A percentile compares a stretch with the other conserved stretches of the same genome.
These are phyloP conservation scores for Amniataba percoides DNA, from an alignment of 2,797 vertebrate genomes.

Conservation along the genomic window DNA sequence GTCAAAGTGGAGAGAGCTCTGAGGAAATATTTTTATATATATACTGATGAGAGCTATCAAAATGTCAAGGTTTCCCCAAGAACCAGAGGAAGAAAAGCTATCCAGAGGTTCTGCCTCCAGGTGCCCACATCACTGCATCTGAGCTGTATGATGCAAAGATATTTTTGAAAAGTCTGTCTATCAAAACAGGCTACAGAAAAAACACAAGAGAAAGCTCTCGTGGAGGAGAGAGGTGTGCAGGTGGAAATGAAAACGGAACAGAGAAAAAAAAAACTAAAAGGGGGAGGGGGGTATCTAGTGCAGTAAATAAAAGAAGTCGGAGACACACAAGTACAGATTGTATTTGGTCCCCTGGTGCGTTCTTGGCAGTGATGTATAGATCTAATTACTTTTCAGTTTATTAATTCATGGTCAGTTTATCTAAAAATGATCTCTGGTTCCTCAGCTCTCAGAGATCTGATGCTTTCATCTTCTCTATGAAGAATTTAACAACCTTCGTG, in stretches of 20 bases:
- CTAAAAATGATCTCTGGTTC: neutral
- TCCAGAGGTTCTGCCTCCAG: neutral
- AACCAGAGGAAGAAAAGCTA: constrained; percentile 3
- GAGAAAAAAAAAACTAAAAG: neutral
- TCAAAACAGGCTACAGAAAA: neutral
- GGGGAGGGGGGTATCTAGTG: neutral
- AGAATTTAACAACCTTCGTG: constrained; percentile 12
- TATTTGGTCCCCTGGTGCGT: constrained; percentile 19
- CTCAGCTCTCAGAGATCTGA: constrained; percentile 14
- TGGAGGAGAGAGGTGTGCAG: neutral
- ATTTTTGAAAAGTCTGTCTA: neutral
- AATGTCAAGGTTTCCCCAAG: constrained; percentile 34
- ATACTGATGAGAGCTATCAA: neutral
- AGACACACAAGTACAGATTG: constrained; percentile 28
- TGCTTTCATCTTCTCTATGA: constrained; percentile 19
- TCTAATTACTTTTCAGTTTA: constrained; percentile 33
- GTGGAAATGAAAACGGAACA: neutral
- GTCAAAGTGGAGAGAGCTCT: constrained; percentile 21
- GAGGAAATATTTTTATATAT: neutral
- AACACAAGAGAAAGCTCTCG: neutral
- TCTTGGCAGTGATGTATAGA: constrained; percentile 37
- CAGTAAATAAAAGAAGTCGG: constrained; percentile 11
- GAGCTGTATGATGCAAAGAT: neutral
- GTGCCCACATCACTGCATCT: constrained; percentile 4
- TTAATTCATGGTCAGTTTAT: constrained; percentile 46